These are phyloP conservation scores for Resseliella maxima DNA, from an alignment of 2,888 invertebrate species.

Conservation along the genomic window DNA sequence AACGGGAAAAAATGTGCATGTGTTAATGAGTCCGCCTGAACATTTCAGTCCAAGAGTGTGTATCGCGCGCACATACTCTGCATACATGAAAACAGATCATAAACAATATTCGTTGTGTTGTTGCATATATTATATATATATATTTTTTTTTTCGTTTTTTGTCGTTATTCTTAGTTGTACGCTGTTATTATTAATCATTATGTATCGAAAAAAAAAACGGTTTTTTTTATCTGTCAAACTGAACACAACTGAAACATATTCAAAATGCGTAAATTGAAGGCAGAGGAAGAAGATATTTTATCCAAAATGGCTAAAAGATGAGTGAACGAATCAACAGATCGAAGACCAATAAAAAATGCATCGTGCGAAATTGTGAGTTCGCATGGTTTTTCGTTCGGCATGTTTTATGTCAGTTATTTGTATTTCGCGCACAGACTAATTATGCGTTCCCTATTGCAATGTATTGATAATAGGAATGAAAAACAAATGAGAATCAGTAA, in stretches of 20 bases:
- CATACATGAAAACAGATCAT: slow-evolving; percentile 44
- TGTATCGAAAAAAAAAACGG: background rate
- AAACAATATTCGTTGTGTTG: slow-evolving; percentile 25
- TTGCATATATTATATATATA: no score
- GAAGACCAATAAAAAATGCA: slow-evolving; percentile 32
- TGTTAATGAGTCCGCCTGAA: slow-evolving; percentile 45
- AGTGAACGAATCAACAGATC: slow-evolving; percentile 46
- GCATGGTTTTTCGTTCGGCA: background rate
- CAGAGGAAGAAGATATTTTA: slow-evolving; percentile 42
- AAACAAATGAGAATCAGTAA: slow-evolving; percentile 6
- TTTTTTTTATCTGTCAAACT: background rate
- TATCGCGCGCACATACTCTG: background rate
- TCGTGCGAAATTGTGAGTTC: slow-evolving; percentile 24
- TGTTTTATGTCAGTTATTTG: slow-evolving; percentile 30
- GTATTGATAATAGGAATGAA: slow-evolving; percentile 48
- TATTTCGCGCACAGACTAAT: slow-evolving; percentile 48
- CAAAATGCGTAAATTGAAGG: slow-evolving; percentile 13
- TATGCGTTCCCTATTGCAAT: slow-evolving; percentile 22
- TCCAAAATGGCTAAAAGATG: slow-evolving; percentile 23
- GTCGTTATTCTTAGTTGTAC: background rate
- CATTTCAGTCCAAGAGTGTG: background rate
- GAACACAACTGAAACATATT: background rate
- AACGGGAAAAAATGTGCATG: slow-evolving; percentile 10
- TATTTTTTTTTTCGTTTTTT: background rate
- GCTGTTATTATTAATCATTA: slow-evolving; percentile 40